Evolutionary conservation across 1,140 invertebrate species (phyloP), one percentile per base, ranked within the genome.

Genomic region (Drosophila virilis): DNA sequence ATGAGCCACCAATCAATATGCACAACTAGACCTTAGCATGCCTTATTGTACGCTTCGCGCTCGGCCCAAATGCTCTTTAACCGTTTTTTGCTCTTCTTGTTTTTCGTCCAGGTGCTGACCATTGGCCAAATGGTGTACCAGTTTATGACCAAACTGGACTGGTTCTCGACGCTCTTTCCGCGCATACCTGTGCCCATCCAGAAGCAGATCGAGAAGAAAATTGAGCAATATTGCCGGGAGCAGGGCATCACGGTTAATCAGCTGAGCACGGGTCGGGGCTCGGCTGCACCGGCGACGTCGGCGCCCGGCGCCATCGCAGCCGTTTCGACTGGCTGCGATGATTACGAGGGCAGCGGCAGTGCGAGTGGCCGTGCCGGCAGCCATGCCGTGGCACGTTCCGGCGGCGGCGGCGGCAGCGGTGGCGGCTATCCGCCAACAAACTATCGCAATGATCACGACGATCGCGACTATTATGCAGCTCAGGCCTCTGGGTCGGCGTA

Each of bases 151-250:
- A 99, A 99, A 92, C 93, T 99, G 46, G 98, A 99, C 85, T 99
- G 98, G 98, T 99, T 98, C 93, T 98, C 97, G 3, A 99, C 99
- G 6, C 93, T 99, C 10, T 99, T 99, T 92, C 99, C 99, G 1
- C 94, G 99, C 73, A 99, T 99, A 93, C 99, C 99, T n/a, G 98
- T 99, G 38, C 98, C 98, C 12, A 99, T 99, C 80, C 98, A 99
- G 93, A 98, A 97, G 91, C 96, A 96, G 91, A 94, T 97, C 69
- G 96, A 98, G 90, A 95, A 95, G 84, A 95, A 94, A 82, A 92
- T 96, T 66, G 93, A 94, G 58, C 94, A 95, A 22, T 92, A 92
- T 74, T 91, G 86, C 42, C 78, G 90, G 6, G 77, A 88, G 17
- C 78, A 92, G 71, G 73, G 73, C 48, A 60, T 92, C 2, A 91